Evolutionary conservation across 2,797 vertebrate genomes (phyloP).

Genomic region (Hypotaenidia philippensis): DNA sequence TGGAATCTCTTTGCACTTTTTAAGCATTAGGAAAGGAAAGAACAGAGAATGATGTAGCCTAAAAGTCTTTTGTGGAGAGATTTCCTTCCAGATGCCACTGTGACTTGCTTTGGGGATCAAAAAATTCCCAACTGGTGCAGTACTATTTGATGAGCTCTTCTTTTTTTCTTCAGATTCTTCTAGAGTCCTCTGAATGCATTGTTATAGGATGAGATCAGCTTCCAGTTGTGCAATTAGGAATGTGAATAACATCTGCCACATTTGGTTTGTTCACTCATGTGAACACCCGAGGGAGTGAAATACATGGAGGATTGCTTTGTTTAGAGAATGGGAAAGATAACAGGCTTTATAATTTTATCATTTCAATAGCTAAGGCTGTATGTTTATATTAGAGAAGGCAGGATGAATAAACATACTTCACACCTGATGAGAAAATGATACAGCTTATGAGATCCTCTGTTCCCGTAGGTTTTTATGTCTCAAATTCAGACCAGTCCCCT

Average conservation of each 20-base stretch:
- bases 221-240: slow-evolving; percentile 66
- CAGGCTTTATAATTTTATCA: slow-evolving; percentile 1
- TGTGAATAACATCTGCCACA: slow-evolving; percentile 64
- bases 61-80: slow-evolving; percentile 2
- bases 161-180: slow-evolving; percentile 1
- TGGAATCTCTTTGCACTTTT: slow-evolving; percentile 36
- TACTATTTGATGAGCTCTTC: slow-evolving; percentile 12
- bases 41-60: slow-evolving; percentile 1
- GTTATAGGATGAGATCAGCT: slow-evolving; percentile 48
- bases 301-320: neutral
- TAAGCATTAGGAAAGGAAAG: slow-evolving; percentile 22
- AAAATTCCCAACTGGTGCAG: neutral
- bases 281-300: slow-evolving; percentile 9
- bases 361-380: neutral
- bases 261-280: slow-evolving; percentile 51
- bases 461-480: neutral
- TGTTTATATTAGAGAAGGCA: neutral
- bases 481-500: neutral
- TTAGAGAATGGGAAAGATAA: slow-evolving; percentile 17
- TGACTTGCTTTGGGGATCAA: slow-evolving; percentile 32
- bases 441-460: neutral
- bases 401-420: neutral
- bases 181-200: slow-evolving; percentile 4
- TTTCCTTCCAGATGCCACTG: slow-evolving; percentile 35
- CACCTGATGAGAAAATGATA: neutral